Conservation (phyloP, 2,888 invertebrate genomes). For the Cistogaster globosa region DNA sequence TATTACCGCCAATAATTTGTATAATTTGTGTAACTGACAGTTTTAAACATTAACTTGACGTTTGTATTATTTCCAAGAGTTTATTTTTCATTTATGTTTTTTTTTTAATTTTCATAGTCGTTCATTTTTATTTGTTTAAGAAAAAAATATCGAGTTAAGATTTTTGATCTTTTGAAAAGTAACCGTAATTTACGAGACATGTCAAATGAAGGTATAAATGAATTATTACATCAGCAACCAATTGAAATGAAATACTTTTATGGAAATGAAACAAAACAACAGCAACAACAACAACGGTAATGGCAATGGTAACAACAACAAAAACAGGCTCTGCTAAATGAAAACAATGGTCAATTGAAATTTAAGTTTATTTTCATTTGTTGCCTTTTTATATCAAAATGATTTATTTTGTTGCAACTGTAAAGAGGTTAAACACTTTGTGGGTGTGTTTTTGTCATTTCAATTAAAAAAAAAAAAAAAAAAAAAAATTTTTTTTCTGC, state of each 20-base stretch:
- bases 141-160: slow-evolving; percentile 59
- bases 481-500: neutral
- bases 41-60: slow-evolving; percentile 66
- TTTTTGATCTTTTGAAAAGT: slow-evolving; percentile 62
- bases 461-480: slow-evolving; percentile 39
- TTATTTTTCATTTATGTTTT: neutral
- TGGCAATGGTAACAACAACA: slow-evolving; percentile 7
- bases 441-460: slow-evolving; percentile 69
- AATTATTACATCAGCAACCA: slow-evolving; percentile 50
- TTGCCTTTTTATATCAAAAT: neutral
- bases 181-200: slow-evolving; percentile 59
- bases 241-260: slow-evolving; percentile 38
- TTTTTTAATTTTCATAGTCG: neutral
- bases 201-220: slow-evolving; percentile 54
- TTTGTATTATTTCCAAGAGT: slow-evolving; percentile 45
- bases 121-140: slow-evolving; percentile 31
- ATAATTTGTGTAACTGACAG: slow-evolving; percentile 69
- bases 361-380: slow-evolving; percentile 48
- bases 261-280: neutral
- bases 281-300: too few relatives aligned
- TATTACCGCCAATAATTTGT: slow-evolving; percentile 65
- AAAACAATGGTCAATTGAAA: slow-evolving; percentile 70
- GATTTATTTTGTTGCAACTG: slow-evolving; percentile 63
- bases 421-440: slow-evolving; percentile 67
- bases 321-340: slow-evolving; percentile 46